Evolutionary conservation across 2,113 vertebrate genomes (phyloP), one percentile per base, ranked within the genome.

Genomic region (Tonatia bakeri): DNA sequence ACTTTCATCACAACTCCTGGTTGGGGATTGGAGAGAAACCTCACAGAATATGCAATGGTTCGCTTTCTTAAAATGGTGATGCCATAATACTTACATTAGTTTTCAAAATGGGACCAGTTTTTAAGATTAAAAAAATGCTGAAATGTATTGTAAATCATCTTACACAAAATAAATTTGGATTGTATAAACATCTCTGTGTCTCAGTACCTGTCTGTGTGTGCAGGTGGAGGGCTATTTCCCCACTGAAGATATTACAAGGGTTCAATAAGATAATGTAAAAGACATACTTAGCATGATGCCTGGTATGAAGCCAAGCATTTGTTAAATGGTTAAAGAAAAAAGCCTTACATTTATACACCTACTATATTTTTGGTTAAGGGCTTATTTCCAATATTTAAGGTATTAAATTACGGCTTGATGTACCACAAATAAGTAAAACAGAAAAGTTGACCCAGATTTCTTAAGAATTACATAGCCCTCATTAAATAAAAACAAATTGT

Each of bases 401-500:
- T 73, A 56, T 84, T 80, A 94, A 87, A 90, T 75, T 80, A 95
- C 17, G 24, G 3, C 45, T 81, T 81, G 8, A 45, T 38, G 0
- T 1, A 84, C 7, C 43, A 83, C 11, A 96, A 90, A 75, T 8
- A 90, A 7, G 3, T 38, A 45, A 87, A 87, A 94, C 52, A 79
- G 36, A 84, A 93, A 93, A 6, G 5, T 4, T 76, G 59, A 69
- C n/a, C 14, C n/a, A 83, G 87, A 91, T 90, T 92, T 93, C 24
- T 72, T 59, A 61, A 59, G 65, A 70, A 40, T 64, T 79, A 73
- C 3, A 64, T 3, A 65, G 59, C 12, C 20, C 11, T 91, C 33
- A 86, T 89, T 88, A 64, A 59, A 92, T 94, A 54, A 81, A 87
- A 87, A 59, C 87, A 92, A 24, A 31, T 12, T 31, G 17, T 89